Evolutionary conservation across 2,797 vertebrate genomes (phyloP), one percentile per base, ranked within the genome.

Genomic region (Melanotaenia parkinsoni): DNA sequence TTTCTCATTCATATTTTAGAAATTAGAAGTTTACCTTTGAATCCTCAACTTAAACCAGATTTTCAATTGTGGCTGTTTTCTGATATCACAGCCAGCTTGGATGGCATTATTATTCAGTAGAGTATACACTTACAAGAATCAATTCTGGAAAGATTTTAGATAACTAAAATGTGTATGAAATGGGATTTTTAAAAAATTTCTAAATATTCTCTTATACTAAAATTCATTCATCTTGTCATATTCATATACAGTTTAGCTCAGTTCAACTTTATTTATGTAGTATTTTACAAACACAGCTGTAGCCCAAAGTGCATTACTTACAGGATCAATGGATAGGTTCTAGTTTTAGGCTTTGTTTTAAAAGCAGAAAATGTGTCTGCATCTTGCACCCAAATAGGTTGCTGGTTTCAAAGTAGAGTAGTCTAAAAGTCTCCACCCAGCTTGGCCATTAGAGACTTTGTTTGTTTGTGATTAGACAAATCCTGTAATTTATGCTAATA

Each of bases 1-100:
- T 22, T n/a, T 22, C 47, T 51, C 20, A n/a, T 28, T 60, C 8
- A 50, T 58, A 35, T 59, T 68, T 58, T 58, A 6, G n/a, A 37
- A 24, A 60, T n/a, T 20, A 8, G 16, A 45, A 67, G 43, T 4
- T 24, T 51, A 11, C 18, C 1, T 22, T 24, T 53, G 22, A 53
- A 12, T 20, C 20, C 18, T 45, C 47, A 51, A 12, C 9, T 24
- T 51, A 33, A 57, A 54, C 22, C 51, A 32, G 51, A 16, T 2
- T 8, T 13, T 24, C 1, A 11, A 4, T 3, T 22, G 50, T 28
- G 24, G 4, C 26, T 54, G 12, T 54, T n/a, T 40, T 66, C 16
- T 56, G 53, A 32, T 33, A 47, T 30, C 45, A 2, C 20, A 67
- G 26, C 56, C 22, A 51, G n/a, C 10, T 51, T 24, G 11, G n/a